Conservation (phyloP, 53 echinoderm and acorn worm species). For the Henricia sp. region DNA sequence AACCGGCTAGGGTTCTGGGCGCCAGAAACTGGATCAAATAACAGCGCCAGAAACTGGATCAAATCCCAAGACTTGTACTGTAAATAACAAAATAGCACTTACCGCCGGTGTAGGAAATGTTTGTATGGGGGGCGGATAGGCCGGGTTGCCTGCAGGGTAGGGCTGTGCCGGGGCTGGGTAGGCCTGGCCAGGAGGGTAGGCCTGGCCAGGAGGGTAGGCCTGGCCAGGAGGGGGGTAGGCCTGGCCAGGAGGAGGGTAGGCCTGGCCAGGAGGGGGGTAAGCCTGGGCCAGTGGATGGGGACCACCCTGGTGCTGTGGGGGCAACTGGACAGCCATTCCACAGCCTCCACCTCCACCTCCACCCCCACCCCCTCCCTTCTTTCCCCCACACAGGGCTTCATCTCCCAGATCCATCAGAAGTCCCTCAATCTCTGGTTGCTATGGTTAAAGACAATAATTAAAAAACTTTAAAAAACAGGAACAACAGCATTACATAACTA, state of each 20-base stretch:
- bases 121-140: conserved; percentile 2
- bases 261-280: conserved; percentile 63
- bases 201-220: conserved; percentile 49
- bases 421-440: conserved; percentile 75
- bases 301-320: conserved; percentile 32
- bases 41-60: too few relatives aligned
- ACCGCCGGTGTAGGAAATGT: conserved; percentile 52
- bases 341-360: too few relatives aligned
- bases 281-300: conserved; percentile 62
- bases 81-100: too few relatives aligned
- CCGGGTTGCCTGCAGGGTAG: too few relatives aligned
- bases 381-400: conserved; percentile 15
- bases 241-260: conserved; percentile 7
- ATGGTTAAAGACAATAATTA: too few relatives aligned
- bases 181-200: conserved; percentile 11
- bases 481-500: too few relatives aligned
- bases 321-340: conserved; percentile 26
- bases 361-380: conserved; percentile 69
- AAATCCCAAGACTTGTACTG: background rate
- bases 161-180: background rate
- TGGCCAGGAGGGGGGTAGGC: conserved; percentile 20
- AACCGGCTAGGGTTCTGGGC: too few relatives aligned
- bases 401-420: conserved; percentile 78
- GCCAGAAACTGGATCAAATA: too few relatives aligned
- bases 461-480: too few relatives aligned